These are phyloP conservation scores for rabbit (Oryctolagus cuniculus) DNA, from an alignment of 2,113 vertebrate genomes.

Conservation along the genomic window DNA sequence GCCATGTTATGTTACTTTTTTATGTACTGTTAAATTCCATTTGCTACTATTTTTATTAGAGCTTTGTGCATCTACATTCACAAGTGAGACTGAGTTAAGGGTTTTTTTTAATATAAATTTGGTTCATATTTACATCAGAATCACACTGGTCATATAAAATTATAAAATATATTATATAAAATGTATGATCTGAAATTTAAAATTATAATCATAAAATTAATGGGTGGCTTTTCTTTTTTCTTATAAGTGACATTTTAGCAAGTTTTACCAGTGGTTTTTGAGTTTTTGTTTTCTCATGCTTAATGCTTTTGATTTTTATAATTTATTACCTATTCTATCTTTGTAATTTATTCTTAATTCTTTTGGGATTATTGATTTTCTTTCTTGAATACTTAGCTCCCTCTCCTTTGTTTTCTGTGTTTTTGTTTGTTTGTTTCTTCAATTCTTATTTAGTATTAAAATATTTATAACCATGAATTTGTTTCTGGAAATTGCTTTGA, in stretches of 20 bases:
- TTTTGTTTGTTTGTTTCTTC: not conserved
- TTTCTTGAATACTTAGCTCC: not conserved
- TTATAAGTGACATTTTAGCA: not conserved
- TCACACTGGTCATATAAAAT: not conserved
- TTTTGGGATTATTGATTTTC: not conserved
- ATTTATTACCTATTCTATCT: not conserved
- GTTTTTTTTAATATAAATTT: not conserved
- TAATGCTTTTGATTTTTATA: constrained; percentile 56
- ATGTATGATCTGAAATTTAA: too few relatives aligned
- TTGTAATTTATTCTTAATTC: not conserved
- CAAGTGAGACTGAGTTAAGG: constrained; percentile 17
- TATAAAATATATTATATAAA: too few relatives aligned
- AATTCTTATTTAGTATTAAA: not conserved
- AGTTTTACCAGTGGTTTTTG: not conserved
- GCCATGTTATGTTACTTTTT: not conserved
- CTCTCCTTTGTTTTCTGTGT: not conserved
- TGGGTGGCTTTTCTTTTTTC: not conserved
- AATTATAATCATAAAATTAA: not conserved
- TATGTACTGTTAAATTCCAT: not conserved
- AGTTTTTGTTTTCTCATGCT: not conserved
- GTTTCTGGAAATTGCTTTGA: not conserved
- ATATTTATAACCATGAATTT: not conserved
- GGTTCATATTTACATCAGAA: not conserved
- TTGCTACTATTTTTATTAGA: constrained; percentile 22
- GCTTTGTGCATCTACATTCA: not conserved